A percentile compares a stretch with the other conserved stretches of the same genome.
Evolutionary conservation across 2,113 vertebrate species (phyloP).

Genomic region (Podilymbus podiceps): DNA sequence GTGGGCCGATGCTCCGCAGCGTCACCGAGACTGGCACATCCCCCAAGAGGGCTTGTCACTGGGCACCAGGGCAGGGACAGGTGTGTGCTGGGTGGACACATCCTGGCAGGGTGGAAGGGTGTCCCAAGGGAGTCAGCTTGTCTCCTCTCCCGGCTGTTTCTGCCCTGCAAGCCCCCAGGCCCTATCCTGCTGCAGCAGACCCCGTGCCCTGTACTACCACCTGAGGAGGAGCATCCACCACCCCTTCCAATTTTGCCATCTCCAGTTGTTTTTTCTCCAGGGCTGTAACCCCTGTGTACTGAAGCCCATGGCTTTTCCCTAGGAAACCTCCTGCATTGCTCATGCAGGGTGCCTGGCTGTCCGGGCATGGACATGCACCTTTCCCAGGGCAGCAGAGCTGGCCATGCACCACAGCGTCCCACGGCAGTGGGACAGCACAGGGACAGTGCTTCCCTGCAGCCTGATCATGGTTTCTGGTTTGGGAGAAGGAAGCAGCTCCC

Average conservation of each 20-base stretch:
- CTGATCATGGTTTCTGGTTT: neutral
- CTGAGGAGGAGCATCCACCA: neutral
- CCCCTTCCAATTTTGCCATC: neutral
- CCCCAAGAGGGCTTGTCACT: neutral
- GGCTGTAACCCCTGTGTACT: neutral
- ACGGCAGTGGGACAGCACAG: rapidly evolving
- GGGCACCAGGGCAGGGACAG: neutral
- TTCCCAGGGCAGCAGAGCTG: neutral
- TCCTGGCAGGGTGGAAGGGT: neutral
- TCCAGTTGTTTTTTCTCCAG: neutral
- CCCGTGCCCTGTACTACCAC: neutral
- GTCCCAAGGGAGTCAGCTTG: neutral
- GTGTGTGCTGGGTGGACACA: neutral
- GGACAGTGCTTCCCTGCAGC: rapidly evolving
- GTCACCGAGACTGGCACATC: neutral
- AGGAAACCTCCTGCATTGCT: neutral
- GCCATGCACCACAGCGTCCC: neutral
- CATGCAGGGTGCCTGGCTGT: neutral
- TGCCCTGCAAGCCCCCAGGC: neutral
- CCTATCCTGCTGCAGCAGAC: neutral
- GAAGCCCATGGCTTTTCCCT: neutral
- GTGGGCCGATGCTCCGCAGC: neutral
- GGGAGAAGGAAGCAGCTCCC: neutral
- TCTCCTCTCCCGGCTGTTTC: neutral
- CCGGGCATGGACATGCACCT: too few relatives aligned